Evolutionary conservation across 2,797 vertebrate species (phyloP).

Genomic region (Nannoperca obscura): DNA sequence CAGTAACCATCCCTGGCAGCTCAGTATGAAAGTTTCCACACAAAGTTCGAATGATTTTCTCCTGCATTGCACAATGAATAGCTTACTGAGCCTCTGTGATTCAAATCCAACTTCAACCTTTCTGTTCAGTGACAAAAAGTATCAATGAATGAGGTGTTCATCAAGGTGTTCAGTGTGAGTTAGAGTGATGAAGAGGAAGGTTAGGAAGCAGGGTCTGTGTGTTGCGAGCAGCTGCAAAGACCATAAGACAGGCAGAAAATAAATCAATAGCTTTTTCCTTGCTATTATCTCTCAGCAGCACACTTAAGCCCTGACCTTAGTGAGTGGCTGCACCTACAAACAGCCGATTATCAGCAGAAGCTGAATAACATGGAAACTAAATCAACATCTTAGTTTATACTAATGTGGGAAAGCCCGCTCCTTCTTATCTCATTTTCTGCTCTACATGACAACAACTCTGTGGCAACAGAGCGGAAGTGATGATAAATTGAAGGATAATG

Average conservation of each 20-base stretch:
- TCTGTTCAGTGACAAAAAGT: not conserved
- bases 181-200: conserved; percentile 8
- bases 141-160: not conserved
- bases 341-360: conserved; percentile 57
- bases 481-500: not conserved
- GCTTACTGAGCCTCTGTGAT: not conserved
- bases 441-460: conserved; percentile 7
- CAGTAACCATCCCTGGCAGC: conserved; percentile 20
- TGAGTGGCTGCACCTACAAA: conserved; percentile 55
- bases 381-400: conserved; percentile 43
- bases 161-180: conserved; percentile 24
- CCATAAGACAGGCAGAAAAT: conserved; percentile 54
- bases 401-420: not conserved
- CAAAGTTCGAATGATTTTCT: conserved; percentile 6
- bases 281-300: conserved; percentile 68
- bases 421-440: not conserved
- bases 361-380: conserved; percentile 63
- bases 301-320: conserved; percentile 65
- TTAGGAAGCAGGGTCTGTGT: conserved; percentile 44
- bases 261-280: conserved; percentile 70
- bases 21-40: conserved; percentile 13
- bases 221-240: conserved; percentile 47
- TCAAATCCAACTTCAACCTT: not conserved
- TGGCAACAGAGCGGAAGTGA: conserved; percentile 9
- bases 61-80: not conserved